Evolutionary conservation across 1,140 invertebrate genomes (phyloP).

Genomic region (Ceratosolen solmsi): DNA sequence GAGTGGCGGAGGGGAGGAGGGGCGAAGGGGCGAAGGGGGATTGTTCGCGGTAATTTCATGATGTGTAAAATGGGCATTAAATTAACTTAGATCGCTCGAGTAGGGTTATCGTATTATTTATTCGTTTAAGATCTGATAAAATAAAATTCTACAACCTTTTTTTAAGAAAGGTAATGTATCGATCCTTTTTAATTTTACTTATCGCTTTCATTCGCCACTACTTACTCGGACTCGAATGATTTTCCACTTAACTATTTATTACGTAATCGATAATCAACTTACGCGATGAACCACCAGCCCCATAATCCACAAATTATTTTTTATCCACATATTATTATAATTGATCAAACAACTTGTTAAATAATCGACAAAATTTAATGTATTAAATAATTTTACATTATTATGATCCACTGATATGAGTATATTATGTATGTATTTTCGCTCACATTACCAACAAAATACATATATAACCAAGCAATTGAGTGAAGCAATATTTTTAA

Average conservation of each 20-base stretch:
- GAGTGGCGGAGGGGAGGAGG: too few species aligned
- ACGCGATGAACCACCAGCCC: neutral
- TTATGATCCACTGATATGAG: too few species aligned
- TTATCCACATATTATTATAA: too few species aligned
- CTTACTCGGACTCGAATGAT: neutral
- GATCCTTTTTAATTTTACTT: constrained; percentile 12
- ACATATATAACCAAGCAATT: too few species aligned
- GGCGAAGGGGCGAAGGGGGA: too few species aligned
- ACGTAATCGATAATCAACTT: neutral
- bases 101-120: neutral
- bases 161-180: constrained; percentile 1
- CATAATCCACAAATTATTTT: too few species aligned
- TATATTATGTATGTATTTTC: too few species aligned
- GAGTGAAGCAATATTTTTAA: too few species aligned
- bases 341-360: too few species aligned
- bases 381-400: too few species aligned
- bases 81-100: neutral
- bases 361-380: too few species aligned
- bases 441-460: too few species aligned
- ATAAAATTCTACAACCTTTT: neutral
- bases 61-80: neutral
- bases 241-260: neutral
- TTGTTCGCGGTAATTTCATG: neutral
- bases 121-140: neutral
- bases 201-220: neutral